phyloP scores from a whole-genome alignment of 1,140 invertebrate genomes.

The silkworm (Bombyx mori) region DNA sequence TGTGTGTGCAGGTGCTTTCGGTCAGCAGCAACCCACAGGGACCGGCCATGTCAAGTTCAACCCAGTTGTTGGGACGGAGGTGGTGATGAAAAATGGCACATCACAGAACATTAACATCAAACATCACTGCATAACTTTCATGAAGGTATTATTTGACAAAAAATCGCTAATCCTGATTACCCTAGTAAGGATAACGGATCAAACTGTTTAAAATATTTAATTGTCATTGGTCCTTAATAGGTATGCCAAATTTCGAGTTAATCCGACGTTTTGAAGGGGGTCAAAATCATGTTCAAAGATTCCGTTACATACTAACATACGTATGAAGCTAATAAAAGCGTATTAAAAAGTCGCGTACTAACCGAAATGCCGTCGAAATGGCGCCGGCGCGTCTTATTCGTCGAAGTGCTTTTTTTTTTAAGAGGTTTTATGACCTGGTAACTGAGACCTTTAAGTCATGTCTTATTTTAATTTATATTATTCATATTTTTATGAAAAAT shows the following conservation, averaged over 20 bases:
- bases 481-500: too few species aligned
- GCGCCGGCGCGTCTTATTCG: too few species aligned
- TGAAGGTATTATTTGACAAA: conserved; percentile 77
- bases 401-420: too few species aligned
- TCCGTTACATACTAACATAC: not conserved
- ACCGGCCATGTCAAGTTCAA: conserved; percentile 88
- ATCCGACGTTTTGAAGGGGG: too few species aligned
- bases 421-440: too few species aligned
- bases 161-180: not conserved
- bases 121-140: conserved; percentile 96
- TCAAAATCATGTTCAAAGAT: not conserved
- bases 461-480: too few species aligned
- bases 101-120: conserved; percentile 88
- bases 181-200: too few species aligned
- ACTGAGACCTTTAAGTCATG: too few species aligned
- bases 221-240: too few species aligned
- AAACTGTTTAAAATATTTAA: too few species aligned
- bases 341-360: not conserved
- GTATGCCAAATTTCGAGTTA: too few species aligned
- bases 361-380: too few species aligned
- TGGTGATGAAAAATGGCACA: conserved; percentile 89
- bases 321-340: not conserved
- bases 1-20: conserved; percentile 66
- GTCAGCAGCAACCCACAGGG: conserved; percentile 73
- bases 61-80: conserved; percentile 89